Base-by-base conservation (phyloP, 2,888 invertebrate species). In the Xanthorhoe spadicearia region DNA sequence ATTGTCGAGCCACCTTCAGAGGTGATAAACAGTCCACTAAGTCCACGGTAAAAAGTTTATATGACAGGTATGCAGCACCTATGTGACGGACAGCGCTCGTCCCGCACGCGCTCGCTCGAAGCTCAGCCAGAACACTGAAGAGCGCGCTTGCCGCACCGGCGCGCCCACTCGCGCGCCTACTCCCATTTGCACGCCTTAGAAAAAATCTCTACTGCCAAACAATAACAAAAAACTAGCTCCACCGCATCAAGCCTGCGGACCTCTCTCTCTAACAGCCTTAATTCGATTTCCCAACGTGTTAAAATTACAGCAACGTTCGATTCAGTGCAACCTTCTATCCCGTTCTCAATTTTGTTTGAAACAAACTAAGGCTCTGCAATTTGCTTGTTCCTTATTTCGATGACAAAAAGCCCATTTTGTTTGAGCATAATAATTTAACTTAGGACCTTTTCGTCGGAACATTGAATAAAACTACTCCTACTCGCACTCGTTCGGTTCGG, bases 101-200 rank as follows among this genome's bases (percentile, higher is more conserved):
- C 83, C 81, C 85, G 88, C 92, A 92, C 91, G 90, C 93, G 92
- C 87, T 90, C 93, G 83, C 87, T 87, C 74, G 92, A 93, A 93
- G 93, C 93, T 93, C 92, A 91, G 83, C 90, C 90, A 92, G 89
- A 88, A 93, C 93, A 93, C 93, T 93, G 93, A 93, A 92, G 93
- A 90, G 90, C 92, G 92, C 92, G 93, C 93, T 92, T 92, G 90
- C 83, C 86, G 81, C 80, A 76, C 85, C 87, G 91, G 85, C 92
- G 90, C 93, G 92, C 93, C 91, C 93, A 91, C 93, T 88, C 84
- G 87, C 87, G 89, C 88, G 91, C 92, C 92, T 89, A 90, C 93
- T 92, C 90, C 92, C 92, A 92, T 92, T 92, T 87, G 89, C 91
- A 92, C 91, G 92, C 92, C 92, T 91, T 82, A 85, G 87, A 88